Conservation (phyloP, 2,113 vertebrate genomes). For the human region GRCh38 chr6:165568501-165569000, state of each 20-base stretch:
- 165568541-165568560: neutral
- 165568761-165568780: neutral
- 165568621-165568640: neutral
- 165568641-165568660: neutral
- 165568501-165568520: neutral
- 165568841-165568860: neutral
- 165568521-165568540: neutral
- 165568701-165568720: neutral
- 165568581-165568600: neutral
- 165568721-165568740: neutral
- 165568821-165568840: neutral
- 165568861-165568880: neutral
- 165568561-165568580: neutral
- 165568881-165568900: neutral
- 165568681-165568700: neutral
- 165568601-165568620: neutral
- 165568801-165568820: neutral
- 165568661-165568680: neutral
- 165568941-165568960: accelerated
- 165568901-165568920: neutral
- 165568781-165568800: neutral
- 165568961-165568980: neutral
- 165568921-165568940: neutral
- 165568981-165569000: neutral
- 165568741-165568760: neutral